Evolutionary conservation across 2,797 vertebrate species (phyloP).

Genomic region (Hipposideros larvatus): DNA sequence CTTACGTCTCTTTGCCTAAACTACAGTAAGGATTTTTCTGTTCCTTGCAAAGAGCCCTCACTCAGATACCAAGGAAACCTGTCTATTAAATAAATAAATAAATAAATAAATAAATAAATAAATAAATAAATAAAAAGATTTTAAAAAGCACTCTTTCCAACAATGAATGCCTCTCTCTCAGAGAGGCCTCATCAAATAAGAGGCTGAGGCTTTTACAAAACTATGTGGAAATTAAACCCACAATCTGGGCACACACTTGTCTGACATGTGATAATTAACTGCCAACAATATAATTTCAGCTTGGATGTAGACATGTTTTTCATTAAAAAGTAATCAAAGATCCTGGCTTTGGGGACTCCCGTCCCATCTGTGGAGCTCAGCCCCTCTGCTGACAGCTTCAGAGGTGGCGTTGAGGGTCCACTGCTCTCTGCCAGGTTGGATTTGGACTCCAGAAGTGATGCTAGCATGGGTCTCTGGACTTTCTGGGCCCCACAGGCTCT

Average conservation of each 20-base stretch:
- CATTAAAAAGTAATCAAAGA: constrained; percentile 78
- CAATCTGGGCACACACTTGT: constrained; percentile 1
- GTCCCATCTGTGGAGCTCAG: not conserved
- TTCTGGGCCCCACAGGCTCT: not conserved
- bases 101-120: no score
- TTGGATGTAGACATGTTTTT: constrained; percentile 75
- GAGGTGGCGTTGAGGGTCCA: accelerated
- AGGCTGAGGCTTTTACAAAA: constrained; percentile 24
- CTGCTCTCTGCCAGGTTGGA: not conserved
- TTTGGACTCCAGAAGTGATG: not conserved
- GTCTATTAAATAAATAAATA: constrained; percentile 56
- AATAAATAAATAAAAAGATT: not conserved
- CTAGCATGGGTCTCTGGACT: not conserved
- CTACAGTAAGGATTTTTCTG: not conserved
- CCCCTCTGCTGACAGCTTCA: not conserved
- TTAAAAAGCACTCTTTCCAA: not conserved
- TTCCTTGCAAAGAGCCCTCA: not conserved
- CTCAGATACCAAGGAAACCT: constrained; percentile 51
- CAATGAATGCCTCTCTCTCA: not conserved
- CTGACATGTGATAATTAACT: constrained; percentile 88
- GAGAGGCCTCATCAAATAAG: not conserved
- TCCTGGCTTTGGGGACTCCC: not conserved
- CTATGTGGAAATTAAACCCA: constrained; percentile 71
- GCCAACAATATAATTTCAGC: constrained; percentile 81
- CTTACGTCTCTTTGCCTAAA: not conserved